phyloP scores from a whole-genome alignment of 2,888 invertebrate species.

The Apomyelois bistriatella region DNA sequence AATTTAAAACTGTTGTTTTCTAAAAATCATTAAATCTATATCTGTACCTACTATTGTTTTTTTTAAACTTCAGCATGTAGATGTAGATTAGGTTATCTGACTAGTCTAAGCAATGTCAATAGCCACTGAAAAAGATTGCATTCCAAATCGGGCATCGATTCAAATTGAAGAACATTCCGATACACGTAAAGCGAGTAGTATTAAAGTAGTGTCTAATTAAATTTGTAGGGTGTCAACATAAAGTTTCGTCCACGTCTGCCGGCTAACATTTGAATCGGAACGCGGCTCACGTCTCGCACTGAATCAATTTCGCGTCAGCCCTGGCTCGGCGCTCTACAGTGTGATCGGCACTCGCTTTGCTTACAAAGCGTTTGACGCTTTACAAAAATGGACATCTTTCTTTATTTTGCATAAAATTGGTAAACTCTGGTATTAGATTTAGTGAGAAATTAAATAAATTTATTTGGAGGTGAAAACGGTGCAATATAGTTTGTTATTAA shows the following conservation, averaged over 20 bases:
- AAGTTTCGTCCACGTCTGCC: conserved; percentile 53
- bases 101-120: conserved; percentile 1
- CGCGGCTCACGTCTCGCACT: conserved; percentile 66
- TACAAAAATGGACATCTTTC: no score
- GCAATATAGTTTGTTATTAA: no score
- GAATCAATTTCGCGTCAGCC: conserved; percentile 75
- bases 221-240: conserved; percentile 64
- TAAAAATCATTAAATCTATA: no score
- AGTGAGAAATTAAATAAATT: no score
- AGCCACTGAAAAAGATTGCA: conserved; percentile 3
- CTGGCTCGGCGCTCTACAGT: conserved; percentile 46
- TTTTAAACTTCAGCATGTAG: no score
- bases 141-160: conserved; percentile 7
- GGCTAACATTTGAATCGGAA: conserved; percentile 68
- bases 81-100: not conserved
- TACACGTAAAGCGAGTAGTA: conserved; percentile 28
- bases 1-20: no score
- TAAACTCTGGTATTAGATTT: no score
- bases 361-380: conserved; percentile 32
- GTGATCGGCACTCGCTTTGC: conserved; percentile 37
- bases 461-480: no score
- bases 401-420: no score
- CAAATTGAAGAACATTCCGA: conserved; percentile 26
- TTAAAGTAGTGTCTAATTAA: conserved; percentile 61
- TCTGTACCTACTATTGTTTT: no score